Base-by-base conservation (phyloP, 2,888 invertebrate species). In the Melieria crassipennis region DNA sequence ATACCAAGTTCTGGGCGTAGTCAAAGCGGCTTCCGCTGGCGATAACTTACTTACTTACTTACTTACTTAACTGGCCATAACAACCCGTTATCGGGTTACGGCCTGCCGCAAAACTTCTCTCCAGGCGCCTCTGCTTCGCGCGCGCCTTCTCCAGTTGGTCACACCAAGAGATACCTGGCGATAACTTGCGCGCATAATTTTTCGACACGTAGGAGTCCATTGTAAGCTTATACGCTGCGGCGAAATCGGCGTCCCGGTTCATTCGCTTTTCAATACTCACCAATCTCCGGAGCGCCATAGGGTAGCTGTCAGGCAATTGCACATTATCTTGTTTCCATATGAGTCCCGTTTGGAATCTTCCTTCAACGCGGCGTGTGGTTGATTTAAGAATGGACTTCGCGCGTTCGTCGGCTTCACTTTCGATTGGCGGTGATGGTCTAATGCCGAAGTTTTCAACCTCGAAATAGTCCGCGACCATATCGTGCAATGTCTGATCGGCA, bases 1-100 rank as follows among this genome's bases (percentile, higher is more conserved):
- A 52, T 78, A 80, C 80, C 79, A 81, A 7, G 70, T 77, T 57
- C 64, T 76, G 5, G 67, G 13, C 5, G 68, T 58, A 1, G 30
- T 48, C 9, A 66, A 46, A 61, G 62, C 52, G 7, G 57, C 71
- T 61, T 75, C 70, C 7, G 65, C 71, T 5, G 70, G 42, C 42
- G 69, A 64, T n/a, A n/a, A n/a, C n/a, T n/a, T n/a, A n/a, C n/a
- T n/a, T n/a, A n/a, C n/a, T n/a, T n/a, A n/a, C n/a, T n/a, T n/a
- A n/a, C n/a, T n/a, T n/a, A n/a, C n/a, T n/a, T n/a, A n/a, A n/a
- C n/a, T n/a, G n/a, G n/a, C n/a, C n/a, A n/a, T n/a, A n/a, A n/a
- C n/a, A n/a, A n/a, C n/a, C n/a, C n/a, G n/a, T n/a, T n/a, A n/a
- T n/a, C n/a, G n/a, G n/a, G n/a, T n/a, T n/a, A n/a, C n/a, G n/a